phyloP scores from a whole-genome alignment of 2,113 vertebrate genomes.

The Athene noctua region DNA sequence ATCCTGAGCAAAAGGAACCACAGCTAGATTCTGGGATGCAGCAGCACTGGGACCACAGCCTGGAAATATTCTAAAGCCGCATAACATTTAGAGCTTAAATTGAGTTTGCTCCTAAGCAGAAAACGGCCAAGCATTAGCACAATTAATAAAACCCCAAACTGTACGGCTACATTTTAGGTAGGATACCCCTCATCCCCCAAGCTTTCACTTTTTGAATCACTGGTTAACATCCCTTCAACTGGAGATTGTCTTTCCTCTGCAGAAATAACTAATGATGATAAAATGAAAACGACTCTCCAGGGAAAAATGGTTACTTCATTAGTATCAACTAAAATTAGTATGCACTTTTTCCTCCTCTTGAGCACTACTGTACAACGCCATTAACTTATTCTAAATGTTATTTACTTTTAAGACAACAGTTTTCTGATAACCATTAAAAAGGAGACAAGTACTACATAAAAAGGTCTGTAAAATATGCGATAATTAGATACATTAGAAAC shows the following conservation, averaged over 20 bases:
- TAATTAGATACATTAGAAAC: not conserved
- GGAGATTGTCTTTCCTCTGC: not conserved
- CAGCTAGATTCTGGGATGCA: not conserved
- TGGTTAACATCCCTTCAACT: not conserved
- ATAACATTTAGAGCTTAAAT: not conserved
- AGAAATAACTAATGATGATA: slow-evolving; percentile 13
- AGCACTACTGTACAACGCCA: not conserved
- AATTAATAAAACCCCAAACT: not conserved
- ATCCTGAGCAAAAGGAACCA: not conserved
- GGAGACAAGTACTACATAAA: not conserved
- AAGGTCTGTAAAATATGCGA: not conserved
- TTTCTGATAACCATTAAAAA: not conserved
- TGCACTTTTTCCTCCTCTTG: not conserved
- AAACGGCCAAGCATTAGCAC: not conserved
- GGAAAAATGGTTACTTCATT: slow-evolving; percentile 3
- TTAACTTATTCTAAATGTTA: not conserved
- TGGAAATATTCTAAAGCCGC: not conserved
- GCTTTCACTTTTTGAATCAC: not conserved
- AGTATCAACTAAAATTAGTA: not conserved
- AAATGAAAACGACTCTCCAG: not conserved
- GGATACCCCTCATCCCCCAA: not conserved
- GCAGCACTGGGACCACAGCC: not conserved
- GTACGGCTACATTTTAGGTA: not conserved
- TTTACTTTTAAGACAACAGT: not conserved
- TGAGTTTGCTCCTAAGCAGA: not conserved